Conservation (phyloP, 2,113 vertebrate genomes). For the Sinocyclocheilus anophthalmus region DNA sequence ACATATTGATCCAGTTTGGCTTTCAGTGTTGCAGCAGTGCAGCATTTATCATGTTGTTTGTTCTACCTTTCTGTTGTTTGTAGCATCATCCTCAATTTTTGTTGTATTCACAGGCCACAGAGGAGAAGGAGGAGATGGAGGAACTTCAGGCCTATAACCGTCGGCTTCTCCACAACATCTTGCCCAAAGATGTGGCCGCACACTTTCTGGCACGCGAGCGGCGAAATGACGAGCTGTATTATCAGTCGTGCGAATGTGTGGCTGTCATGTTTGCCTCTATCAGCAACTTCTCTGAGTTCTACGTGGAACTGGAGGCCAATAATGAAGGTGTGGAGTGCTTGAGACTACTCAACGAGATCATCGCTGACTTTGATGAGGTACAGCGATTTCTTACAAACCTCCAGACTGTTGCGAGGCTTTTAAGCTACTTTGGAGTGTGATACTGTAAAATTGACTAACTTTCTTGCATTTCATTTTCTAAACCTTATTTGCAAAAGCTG, state of each 20-base stretch:
- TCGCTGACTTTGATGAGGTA: slow-evolving; percentile 98
- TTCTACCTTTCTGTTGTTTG: background rate
- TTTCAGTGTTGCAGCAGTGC: background rate
- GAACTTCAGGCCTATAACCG: slow-evolving; percentile 98
- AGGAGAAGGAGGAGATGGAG: slow-evolving; percentile 99
- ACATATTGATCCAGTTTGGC: background rate
- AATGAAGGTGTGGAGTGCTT: slow-evolving; percentile 98
- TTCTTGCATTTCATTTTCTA: background rate
- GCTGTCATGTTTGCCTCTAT: slow-evolving; percentile 99
- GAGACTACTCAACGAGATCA: slow-evolving; percentile 97
- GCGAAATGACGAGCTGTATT: slow-evolving; percentile 97
- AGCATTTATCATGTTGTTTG: background rate
- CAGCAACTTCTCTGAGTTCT: slow-evolving; percentile 99
- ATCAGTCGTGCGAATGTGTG: slow-evolving; percentile 98
- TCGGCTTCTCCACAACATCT: slow-evolving; percentile 96
- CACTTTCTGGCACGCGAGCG: slow-evolving; percentile 96
- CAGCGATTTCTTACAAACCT: background rate
- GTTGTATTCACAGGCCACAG: slow-evolving; percentile 83
- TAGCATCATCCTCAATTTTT: background rate
- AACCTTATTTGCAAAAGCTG: background rate
- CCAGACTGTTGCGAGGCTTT: background rate
- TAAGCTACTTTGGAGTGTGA: background rate
- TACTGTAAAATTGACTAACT: background rate
- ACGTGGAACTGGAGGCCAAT: slow-evolving; percentile 97
- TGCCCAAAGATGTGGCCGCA: slow-evolving; percentile 96